Evolutionary conservation across 2,113 vertebrate genomes (phyloP), one percentile per base, ranked within the genome.

Genomic region (Bos indicus): DNA sequence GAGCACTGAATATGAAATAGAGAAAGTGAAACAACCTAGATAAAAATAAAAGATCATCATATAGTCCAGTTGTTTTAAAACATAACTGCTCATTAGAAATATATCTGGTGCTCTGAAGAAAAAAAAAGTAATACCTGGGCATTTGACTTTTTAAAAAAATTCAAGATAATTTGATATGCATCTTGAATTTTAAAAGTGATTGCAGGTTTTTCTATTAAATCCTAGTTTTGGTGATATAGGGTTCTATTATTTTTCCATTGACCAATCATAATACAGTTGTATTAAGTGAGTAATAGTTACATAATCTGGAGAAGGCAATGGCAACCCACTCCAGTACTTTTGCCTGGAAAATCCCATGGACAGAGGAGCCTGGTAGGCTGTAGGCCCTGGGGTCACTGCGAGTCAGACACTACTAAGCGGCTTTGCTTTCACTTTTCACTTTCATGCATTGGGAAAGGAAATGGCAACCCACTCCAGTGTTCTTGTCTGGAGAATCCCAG

Each of bases 381-480:
- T 16, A 19, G 62, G 7, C 16, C 62, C 16, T 64, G 33, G 62
- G 15, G 15, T 64, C 0, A 2, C 33, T 3, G 7, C 0, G 2
- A n/a, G 33, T 64, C 7, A 9, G 33, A 64, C 62, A 64, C 33
- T 3, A 64, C 62, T 17, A n/a, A 19, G 16, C 3, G 0, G 7
- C 62, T 64, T 17, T n/a, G 33, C 33, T n/a, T 64, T 64, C 15
- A n/a, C 7, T 17, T n/a, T 64, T n/a, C 30, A 64, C 33, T 64
- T 64, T n/a, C 33, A 64, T 19, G 7, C 33, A 64, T 4, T n/a
- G 7, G 30, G 2, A 16, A n/a, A 64, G 33, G 33, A 64, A 64
- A 64, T 19, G 62, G 16, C 62, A 64, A 19, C 16, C 30, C 62
- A n/a, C 16, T 4, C 30, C 15, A n/a, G 7, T 64, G 62, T 64